These are phyloP conservation scores for Dicrurus megarhynchus DNA, from an alignment of 2,113 vertebrate species.

Conservation along the genomic window DNA sequence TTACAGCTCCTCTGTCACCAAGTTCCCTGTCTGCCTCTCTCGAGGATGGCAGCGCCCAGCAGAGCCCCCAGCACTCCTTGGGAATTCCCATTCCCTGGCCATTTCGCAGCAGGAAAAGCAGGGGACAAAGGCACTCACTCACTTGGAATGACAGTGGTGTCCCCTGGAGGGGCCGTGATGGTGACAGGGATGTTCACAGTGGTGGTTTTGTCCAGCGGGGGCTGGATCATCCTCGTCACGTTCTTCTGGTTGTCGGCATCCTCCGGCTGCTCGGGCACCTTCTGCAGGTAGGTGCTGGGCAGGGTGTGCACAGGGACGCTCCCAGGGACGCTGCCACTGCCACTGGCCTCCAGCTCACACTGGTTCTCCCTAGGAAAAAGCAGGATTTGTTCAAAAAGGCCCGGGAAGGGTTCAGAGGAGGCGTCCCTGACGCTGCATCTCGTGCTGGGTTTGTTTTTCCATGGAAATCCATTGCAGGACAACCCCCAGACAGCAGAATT, in stretches of 20 bases:
- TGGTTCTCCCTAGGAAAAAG: constrained; percentile 78
- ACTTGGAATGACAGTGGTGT: constrained; percentile 84
- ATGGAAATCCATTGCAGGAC: background rate
- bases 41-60: background rate
- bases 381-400: background rate
- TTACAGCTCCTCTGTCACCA: background rate
- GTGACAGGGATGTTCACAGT: constrained; percentile 81
- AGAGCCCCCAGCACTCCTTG: background rate
- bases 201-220: constrained; percentile 73
- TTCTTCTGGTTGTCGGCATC: constrained; percentile 92
- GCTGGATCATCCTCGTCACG: constrained; percentile 77
- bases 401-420: background rate
- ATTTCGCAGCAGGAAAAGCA: background rate
- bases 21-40: background rate
- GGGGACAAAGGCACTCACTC: constrained; percentile 72
- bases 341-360: constrained; percentile 75
- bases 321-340: constrained; percentile 6
- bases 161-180: constrained; percentile 81
- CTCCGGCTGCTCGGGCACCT: constrained; percentile 80
- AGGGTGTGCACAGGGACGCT: constrained; percentile 67
- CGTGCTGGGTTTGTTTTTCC: background rate
- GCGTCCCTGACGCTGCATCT: fast-evolving
- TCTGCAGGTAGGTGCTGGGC: constrained; percentile 76
- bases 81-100: background rate
- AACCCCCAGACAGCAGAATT: background rate